Percentiles rank a stretch among this genome's conserved stretches.
phyloP scores from a whole-genome alignment of 2,888 invertebrate species.

The Tetropium fuscum region DNA sequence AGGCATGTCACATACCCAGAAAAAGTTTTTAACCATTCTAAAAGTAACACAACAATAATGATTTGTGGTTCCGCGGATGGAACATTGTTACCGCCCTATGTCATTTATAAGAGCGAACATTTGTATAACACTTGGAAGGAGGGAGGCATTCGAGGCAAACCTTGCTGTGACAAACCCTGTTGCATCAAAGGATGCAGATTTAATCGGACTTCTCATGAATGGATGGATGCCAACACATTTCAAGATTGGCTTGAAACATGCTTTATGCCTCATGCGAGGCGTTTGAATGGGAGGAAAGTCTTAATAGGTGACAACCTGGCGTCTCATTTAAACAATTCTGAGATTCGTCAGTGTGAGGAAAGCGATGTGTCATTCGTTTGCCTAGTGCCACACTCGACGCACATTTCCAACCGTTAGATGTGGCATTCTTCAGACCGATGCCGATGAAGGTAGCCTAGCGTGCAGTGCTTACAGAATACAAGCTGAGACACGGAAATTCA shows the following conservation, averaged over 20 bases:
- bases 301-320: slow-evolving; percentile 61
- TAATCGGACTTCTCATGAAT: not conserved
- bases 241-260: slow-evolving; percentile 9
- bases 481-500: slow-evolving; percentile 6
- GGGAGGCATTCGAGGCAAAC: slow-evolving; percentile 46
- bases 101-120: slow-evolving; percentile 53
- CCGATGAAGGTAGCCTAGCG: slow-evolving; percentile 31
- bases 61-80: slow-evolving; percentile 54
- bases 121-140: slow-evolving; percentile 25
- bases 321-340: slow-evolving; percentile 46
- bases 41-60: slow-evolving; percentile 55
- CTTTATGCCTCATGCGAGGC: slow-evolving; percentile 8
- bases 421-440: slow-evolving; percentile 9
- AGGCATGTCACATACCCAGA: slow-evolving; percentile 56
- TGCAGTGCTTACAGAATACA: slow-evolving; percentile 26
- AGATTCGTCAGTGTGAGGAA: slow-evolving; percentile 10
- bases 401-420: slow-evolving; percentile 40
- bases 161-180: slow-evolving; percentile 32
- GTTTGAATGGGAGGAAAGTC: slow-evolving; percentile 45
- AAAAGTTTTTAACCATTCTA: slow-evolving; percentile 51
- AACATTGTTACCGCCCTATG: slow-evolving; percentile 54
- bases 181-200: slow-evolving; percentile 7
- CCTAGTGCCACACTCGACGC: slow-evolving; percentile 8
- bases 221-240: slow-evolving; percentile 7
- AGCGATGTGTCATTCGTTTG: slow-evolving; percentile 15